Conservation (phyloP, 2,797 vertebrate genomes). For the Sciurus vulgaris region DNA sequence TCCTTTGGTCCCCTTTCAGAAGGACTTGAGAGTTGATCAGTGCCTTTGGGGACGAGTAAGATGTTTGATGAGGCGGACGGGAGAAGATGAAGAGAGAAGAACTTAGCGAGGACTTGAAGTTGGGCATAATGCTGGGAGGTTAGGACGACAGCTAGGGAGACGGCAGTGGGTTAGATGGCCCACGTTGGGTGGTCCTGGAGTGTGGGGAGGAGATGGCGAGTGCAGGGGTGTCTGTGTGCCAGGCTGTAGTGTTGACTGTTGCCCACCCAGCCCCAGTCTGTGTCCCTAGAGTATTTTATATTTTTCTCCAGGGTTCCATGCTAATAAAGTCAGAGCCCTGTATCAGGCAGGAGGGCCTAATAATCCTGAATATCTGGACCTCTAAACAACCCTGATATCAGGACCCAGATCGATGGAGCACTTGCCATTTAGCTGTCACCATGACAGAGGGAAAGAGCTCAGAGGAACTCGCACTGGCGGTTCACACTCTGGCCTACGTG, state of each 20-base stretch:
- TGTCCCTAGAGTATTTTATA: background rate
- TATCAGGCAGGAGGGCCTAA: background rate
- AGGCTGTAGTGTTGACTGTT: background rate
- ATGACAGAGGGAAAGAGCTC: background rate
- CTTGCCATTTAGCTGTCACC: background rate
- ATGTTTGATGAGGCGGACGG: background rate
- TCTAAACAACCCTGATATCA: background rate
- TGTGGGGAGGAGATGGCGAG: too few species aligned
- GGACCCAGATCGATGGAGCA: background rate
- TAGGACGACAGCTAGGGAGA: too few species aligned
- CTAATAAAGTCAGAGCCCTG: background rate
- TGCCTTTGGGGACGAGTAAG: background rate
- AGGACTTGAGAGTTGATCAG: background rate
- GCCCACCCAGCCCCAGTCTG: background rate
- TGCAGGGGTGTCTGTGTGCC: too few species aligned
- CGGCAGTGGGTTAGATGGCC: rapidly evolving
- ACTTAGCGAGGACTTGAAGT: background rate
- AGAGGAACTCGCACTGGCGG: too few species aligned
- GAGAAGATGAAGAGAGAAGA: background rate
- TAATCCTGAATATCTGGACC: background rate
- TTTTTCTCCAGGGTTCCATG: background rate
- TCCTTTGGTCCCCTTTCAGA: background rate
- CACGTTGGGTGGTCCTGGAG: rapidly evolving
- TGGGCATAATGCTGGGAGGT: rapidly evolving
- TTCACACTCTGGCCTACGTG: background rate